phyloP scores from a whole-genome alignment of 2,888 invertebrate genomes.

The Saturnia pavonia region DNA sequence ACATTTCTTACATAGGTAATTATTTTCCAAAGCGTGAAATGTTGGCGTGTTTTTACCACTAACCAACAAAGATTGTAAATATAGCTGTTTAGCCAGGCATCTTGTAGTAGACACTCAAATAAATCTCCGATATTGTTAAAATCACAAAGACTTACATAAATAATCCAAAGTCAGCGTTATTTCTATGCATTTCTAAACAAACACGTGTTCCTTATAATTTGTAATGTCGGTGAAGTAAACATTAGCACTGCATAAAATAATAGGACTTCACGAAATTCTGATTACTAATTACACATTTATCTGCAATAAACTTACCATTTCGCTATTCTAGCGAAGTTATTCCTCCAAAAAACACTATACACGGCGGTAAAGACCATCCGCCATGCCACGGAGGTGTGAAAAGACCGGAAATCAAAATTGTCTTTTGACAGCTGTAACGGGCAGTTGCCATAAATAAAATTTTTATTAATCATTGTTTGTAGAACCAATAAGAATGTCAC shows the following conservation, averaged over 20 bases:
- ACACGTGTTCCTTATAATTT: constrained; percentile 44
- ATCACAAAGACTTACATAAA: constrained; percentile 20
- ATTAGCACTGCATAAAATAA: constrained; percentile 48
- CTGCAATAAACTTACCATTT: constrained; percentile 71
- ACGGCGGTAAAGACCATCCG: constrained; percentile 77
- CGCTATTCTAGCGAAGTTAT: constrained; percentile 74
- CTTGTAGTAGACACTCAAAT: background rate
- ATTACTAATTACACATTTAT: constrained; percentile 38
- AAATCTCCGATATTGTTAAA: background rate
- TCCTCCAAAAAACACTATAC: constrained; percentile 72
- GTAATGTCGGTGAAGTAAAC: constrained; percentile 30
- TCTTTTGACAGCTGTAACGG: constrained; percentile 57
- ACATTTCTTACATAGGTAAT: background rate
- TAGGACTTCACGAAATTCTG: constrained; percentile 35
- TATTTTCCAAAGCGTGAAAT: background rate
- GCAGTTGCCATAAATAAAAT: constrained; percentile 51
- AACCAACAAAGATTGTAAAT: constrained; percentile 15
- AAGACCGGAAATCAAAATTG: constrained; percentile 71
- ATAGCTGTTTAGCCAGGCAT: background rate
- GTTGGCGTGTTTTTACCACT: constrained; percentile 12
- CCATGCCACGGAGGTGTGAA: constrained; percentile 81
- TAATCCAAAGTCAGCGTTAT: constrained; percentile 14
- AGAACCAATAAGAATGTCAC: constrained; percentile 21
- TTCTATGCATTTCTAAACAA: constrained; percentile 27
- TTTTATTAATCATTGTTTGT: background rate